Conservation (phyloP, 2,113 vertebrate genomes). For the Xenotilapia caudafasciata region DNA sequence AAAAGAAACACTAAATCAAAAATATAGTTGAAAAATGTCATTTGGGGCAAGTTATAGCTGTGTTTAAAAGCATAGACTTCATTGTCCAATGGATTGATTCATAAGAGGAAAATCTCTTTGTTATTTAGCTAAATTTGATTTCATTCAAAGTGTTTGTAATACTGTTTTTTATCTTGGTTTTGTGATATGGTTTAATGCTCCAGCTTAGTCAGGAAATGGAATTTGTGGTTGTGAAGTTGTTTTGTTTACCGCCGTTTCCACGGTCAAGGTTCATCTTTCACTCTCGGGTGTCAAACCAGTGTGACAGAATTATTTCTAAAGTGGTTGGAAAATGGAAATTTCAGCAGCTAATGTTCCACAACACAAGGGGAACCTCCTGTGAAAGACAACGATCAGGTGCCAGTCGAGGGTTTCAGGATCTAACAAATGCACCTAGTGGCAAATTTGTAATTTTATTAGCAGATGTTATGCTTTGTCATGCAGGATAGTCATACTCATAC, state of each 20-base stretch:
- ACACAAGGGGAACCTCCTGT: not conserved
- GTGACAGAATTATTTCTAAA: not conserved
- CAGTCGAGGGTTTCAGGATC: not conserved
- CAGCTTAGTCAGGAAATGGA: not conserved
- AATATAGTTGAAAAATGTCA: not conserved
- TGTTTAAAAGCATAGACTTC: not conserved
- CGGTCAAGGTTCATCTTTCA: not conserved
- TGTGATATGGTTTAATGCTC: not conserved
- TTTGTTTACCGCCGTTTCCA: not conserved
- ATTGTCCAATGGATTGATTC: not conserved
- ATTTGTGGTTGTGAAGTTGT: not conserved
- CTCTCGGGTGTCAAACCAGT: not conserved
- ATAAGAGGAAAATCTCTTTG: not conserved
- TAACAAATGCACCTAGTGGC: not conserved
- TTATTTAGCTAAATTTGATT: not conserved
- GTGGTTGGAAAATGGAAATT: not conserved
- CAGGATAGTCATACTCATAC: not conserved
- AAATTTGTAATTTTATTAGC: not conserved
- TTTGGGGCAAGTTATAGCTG: not conserved
- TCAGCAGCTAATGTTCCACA: not conserved
- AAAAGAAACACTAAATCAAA: not conserved
- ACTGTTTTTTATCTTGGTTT: not conserved
- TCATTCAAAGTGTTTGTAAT: not conserved
- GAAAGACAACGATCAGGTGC: not conserved
- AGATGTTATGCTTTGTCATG: not conserved